Percentiles rank a stretch among this genome's conserved stretches.
These are phyloP conservation scores for Carcharodon carcharias DNA, from an alignment of 2,797 vertebrate genomes.

Conservation along the genomic window DNA sequence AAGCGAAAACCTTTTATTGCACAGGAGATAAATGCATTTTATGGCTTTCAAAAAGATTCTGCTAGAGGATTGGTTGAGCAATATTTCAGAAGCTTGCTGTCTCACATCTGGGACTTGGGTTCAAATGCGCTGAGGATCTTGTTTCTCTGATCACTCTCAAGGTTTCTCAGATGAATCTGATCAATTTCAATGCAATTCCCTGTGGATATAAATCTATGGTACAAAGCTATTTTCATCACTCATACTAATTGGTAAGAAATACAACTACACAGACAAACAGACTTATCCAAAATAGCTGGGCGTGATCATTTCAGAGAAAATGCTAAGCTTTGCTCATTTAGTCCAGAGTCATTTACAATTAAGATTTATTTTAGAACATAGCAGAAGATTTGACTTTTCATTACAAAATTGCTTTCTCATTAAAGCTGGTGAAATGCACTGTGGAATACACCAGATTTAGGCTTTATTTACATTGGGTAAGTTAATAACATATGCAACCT, in stretches of 20 bases:
- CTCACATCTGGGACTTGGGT: not conserved
- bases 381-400: not conserved
- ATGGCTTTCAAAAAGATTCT: conserved; percentile 6
- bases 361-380: not conserved
- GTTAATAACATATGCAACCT: not conserved
- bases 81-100: conserved; percentile 1
- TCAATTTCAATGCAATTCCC: conserved; percentile 28
- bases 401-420: not conserved
- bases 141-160: conserved; percentile 23
- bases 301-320: not conserved
- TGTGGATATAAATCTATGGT: conserved; percentile 19
- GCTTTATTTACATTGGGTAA: not conserved
- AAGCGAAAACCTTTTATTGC: not conserved
- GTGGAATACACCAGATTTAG: not conserved
- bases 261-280: not conserved
- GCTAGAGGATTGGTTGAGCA: not conserved
- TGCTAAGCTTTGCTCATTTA: not conserved
- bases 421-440: not conserved
- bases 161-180: not conserved
- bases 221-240: conserved; percentile 21
- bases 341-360: not conserved
- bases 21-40: not conserved
- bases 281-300: conserved; percentile 1
- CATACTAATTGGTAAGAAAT: conserved; percentile 10
- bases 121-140: not conserved